phyloP scores from a whole-genome alignment of 2,113 vertebrate species.

The Alligator mississippiensis region DNA sequence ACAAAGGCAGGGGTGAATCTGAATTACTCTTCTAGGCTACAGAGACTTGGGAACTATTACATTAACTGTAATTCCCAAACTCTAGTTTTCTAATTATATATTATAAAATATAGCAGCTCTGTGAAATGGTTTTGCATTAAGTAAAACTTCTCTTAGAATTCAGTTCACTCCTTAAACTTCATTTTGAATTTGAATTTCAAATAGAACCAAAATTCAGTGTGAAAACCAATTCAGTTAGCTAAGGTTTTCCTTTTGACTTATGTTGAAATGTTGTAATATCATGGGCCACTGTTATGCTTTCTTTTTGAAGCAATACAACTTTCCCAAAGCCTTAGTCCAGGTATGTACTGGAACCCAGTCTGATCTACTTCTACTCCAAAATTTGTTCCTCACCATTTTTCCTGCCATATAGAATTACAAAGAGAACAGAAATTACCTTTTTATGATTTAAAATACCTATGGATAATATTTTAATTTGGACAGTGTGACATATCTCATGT shows the following conservation, averaged over 20 bases:
- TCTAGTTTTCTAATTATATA: neutral
- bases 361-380: constrained; percentile 14
- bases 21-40: too few relatives aligned
- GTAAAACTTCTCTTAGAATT: neutral
- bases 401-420: neutral
- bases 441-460: constrained; percentile 23
- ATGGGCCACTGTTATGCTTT: neutral
- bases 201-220: neutral
- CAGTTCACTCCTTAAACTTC: neutral
- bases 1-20: too few relatives aligned
- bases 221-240: neutral
- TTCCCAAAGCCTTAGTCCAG: neutral
- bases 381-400: neutral
- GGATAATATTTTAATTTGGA: neutral
- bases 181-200: neutral
- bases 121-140: neutral
- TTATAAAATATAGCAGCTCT: neutral
- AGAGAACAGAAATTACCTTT: neutral
- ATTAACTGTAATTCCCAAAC: neutral
- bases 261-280: neutral
- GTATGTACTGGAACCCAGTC: neutral
- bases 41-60: neutral
- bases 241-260: neutral
- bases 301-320: neutral
- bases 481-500: neutral